A percentile compares a stretch with the other conserved stretches of the same genome.
Evolutionary conservation across 2,888 invertebrate genomes (phyloP).

Genomic region (Trissolcus brochymenae): DNA sequence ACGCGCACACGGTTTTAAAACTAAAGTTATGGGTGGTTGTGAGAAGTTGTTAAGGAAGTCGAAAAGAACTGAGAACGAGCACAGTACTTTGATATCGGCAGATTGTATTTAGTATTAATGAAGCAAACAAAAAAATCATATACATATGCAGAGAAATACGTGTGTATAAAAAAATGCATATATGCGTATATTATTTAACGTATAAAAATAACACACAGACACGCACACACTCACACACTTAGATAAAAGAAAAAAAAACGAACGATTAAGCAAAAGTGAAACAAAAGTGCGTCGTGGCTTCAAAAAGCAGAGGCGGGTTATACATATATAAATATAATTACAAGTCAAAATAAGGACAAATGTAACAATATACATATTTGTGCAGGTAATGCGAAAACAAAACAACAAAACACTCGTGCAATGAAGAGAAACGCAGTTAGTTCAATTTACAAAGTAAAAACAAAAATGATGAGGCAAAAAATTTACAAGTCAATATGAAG

Average conservation of each 20-base stretch:
- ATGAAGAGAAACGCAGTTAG: conserved; percentile 46
- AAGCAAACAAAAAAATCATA: conserved; percentile 17
- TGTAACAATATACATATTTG: conserved; percentile 47
- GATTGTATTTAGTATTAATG: conserved; percentile 48
- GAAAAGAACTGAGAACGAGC: conserved; percentile 12
- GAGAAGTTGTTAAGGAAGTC: conserved; percentile 11
- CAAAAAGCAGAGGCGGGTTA: conserved; percentile 14
- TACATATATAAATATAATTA: conserved; percentile 43
- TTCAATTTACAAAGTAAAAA: conserved; percentile 52
- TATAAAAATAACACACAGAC: conserved; percentile 56
- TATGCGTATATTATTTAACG: conserved; percentile 43
- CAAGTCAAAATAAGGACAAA: background rate
- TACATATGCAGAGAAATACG: conserved; percentile 52
- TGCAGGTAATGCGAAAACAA: conserved; percentile 33
- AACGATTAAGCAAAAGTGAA: background rate
- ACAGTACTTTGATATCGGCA: conserved; percentile 36
- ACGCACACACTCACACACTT: conserved; percentile 57
- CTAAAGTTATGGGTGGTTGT: conserved; percentile 27
- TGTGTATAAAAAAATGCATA: conserved; percentile 42
- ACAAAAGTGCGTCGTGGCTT: conserved; percentile 11
- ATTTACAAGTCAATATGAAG: conserved; percentile 63
- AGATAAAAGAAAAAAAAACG: conserved; percentile 22
- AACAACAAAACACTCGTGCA: conserved; percentile 32
- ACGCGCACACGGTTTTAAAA: conserved; percentile 52
- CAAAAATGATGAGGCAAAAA: conserved; percentile 11